phyloP scores from a whole-genome alignment of 2,797 vertebrate genomes.

The Cygnus olor region DNA sequence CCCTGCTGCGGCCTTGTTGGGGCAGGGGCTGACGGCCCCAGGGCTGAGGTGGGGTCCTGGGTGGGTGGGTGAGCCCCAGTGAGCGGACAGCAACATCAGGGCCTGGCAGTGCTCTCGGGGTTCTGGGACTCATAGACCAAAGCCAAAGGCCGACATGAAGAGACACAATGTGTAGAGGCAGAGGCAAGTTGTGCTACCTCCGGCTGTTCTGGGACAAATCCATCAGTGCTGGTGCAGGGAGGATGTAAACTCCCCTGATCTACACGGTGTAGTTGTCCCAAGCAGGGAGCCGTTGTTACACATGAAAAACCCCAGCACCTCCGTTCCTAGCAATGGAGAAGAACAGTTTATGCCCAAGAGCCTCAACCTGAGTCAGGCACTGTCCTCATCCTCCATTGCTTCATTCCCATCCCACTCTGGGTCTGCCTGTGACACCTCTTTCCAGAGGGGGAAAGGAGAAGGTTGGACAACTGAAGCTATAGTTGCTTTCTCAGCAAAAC shows the following conservation, averaged over 20 bases:
- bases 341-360: not conserved
- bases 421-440: rapidly evolving
- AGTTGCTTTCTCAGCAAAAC: not conserved
- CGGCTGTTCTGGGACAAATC: not conserved
- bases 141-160: not conserved
- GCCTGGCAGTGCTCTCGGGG: not conserved
- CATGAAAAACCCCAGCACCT: not conserved
- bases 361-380: not conserved
- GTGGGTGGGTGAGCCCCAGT: not conserved
- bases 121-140: not conserved
- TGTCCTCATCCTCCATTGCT: not conserved
- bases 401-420: not conserved
- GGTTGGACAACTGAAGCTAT: not conserved
- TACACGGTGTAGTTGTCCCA: not conserved
- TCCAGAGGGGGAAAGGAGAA: not conserved
- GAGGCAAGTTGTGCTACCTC: not conserved
- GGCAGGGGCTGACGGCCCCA: not conserved
- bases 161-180: not conserved
- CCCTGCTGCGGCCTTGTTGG: not conserved
- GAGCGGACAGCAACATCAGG: not conserved
- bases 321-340: not conserved
- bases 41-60: not conserved
- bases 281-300: not conserved
- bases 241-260: not conserved
- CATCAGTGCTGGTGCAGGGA: not conserved